Evolutionary conservation across 2,797 vertebrate species (phyloP).

Genomic region (Girardinus metallicus): DNA sequence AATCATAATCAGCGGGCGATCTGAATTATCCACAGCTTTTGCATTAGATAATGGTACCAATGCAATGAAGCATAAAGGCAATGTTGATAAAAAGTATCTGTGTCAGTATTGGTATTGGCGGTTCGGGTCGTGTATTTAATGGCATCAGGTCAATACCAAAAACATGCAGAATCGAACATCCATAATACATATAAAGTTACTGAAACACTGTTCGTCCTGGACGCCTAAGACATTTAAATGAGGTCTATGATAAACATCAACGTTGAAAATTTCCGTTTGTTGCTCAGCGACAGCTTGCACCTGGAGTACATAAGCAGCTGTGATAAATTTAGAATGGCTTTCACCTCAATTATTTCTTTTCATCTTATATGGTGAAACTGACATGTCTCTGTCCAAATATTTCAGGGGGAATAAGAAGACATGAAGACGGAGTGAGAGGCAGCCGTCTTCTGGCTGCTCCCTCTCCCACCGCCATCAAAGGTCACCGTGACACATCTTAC

Average conservation of each 20-base stretch:
- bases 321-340: constrained; percentile 3
- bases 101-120: no score
- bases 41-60: background rate
- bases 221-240: background rate
- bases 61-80: background rate
- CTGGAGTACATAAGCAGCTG: background rate
- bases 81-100: no score
- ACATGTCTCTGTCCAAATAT: constrained; percentile 38
- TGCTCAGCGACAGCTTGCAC: background rate
- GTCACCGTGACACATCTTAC: constrained; percentile 72
- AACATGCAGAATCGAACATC: background rate
- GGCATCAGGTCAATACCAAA: no score
- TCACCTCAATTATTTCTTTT: constrained; percentile 27
- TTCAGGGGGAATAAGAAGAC: constrained; percentile 23
- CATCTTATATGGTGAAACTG: constrained; percentile 29
- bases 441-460: constrained; percentile 40
- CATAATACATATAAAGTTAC: background rate
- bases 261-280: background rate
- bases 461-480: constrained; percentile 74
- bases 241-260: background rate
- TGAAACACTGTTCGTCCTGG: background rate
- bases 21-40: background rate
- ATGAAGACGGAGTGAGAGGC: constrained; percentile 22
- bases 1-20: background rate
- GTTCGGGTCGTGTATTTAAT: no score